These are phyloP conservation scores for Brachycybe producta DNA, from an alignment of 2,888 invertebrate species.

Conservation along the genomic window DNA sequence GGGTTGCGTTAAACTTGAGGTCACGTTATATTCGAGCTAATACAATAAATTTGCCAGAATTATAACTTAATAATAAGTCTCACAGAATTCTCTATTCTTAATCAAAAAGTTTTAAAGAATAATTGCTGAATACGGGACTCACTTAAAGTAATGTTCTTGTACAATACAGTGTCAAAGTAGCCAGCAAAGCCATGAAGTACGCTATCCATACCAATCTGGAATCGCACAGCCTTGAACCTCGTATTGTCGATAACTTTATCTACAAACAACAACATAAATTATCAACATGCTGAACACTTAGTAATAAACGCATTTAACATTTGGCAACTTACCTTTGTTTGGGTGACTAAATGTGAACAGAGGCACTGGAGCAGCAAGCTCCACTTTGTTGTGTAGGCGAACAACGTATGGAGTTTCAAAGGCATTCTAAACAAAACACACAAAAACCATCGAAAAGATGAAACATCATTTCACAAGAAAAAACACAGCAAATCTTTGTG, in stretches of 20 bases:
- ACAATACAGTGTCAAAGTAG: conserved; percentile 81
- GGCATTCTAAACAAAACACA: conserved; percentile 34
- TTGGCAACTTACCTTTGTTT: conserved; percentile 46
- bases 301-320: not conserved
- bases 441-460: conserved; percentile 4
- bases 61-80: too few species aligned
- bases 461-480: not conserved
- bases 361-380: conserved; percentile 55
- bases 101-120: too few species aligned
- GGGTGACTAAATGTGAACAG: conserved; percentile 88
- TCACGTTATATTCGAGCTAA: too few species aligned
- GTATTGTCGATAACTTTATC: conserved; percentile 50
- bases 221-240: conserved; percentile 53
- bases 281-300: conserved; percentile 24
- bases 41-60: too few species aligned
- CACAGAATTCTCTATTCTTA: too few species aligned
- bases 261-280: conserved; percentile 26
- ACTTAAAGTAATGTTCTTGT: conserved; percentile 70
- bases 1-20: too few species aligned
- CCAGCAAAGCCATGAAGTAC: conserved; percentile 90
- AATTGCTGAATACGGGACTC: not conserved
- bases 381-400: conserved; percentile 69
- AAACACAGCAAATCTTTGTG: too few species aligned
- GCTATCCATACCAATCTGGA: conserved; percentile 57
- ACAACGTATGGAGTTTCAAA: conserved; percentile 86